These are phyloP conservation scores for Pelagia noctiluca DNA, from an alignment of 30 jellyfish, hydroid and myxozoan genomes.

Conservation along the genomic window DNA sequence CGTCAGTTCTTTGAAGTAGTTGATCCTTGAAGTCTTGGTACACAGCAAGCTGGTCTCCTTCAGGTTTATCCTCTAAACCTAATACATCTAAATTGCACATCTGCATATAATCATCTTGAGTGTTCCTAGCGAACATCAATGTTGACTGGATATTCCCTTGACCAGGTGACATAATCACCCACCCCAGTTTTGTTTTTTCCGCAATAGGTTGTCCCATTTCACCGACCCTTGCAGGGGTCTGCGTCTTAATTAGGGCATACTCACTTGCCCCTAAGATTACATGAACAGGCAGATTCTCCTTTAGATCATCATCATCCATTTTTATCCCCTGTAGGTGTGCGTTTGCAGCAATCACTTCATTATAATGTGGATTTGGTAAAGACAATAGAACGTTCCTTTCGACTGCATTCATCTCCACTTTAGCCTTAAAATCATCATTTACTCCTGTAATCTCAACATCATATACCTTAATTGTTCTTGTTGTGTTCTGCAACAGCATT, in stretches of 20 bases:
- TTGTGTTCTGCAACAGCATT: conserved; percentile 56
- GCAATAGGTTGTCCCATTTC: conserved; percentile 22
- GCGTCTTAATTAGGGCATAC: conserved; percentile 39
- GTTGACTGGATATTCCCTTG: conserved; percentile 13
- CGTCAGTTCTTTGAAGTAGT: conserved; percentile 38
- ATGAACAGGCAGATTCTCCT: conserved; percentile 4
- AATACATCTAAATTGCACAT: too few species aligned
- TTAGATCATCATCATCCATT: conserved; percentile 5
- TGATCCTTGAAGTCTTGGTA: conserved; percentile 74
- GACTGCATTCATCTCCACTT: background rate
- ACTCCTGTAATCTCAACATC: conserved; percentile 27
- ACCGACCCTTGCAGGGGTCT: conserved; percentile 72
- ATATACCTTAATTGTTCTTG: conserved; percentile 30
- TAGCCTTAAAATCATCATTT: conserved; percentile 5
- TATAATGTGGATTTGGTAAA: conserved; percentile 22
- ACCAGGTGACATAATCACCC: conserved; percentile 24
- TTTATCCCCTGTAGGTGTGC: conserved; percentile 1
- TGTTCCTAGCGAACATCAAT: conserved; percentile 32
- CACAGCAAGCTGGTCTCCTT: conserved; percentile 67
- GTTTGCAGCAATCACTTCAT: background rate
- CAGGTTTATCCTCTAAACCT: too few species aligned
- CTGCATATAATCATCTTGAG: conserved; percentile 70
- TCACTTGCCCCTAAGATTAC: conserved; percentile 16
- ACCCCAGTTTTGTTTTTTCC: background rate
- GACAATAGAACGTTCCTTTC: background rate